A percentile compares a stretch with the other conserved stretches of the same genome.
Evolutionary conservation across 1,140 invertebrate genomes (phyloP).

Genomic region (Xylocopa sonorina): DNA sequence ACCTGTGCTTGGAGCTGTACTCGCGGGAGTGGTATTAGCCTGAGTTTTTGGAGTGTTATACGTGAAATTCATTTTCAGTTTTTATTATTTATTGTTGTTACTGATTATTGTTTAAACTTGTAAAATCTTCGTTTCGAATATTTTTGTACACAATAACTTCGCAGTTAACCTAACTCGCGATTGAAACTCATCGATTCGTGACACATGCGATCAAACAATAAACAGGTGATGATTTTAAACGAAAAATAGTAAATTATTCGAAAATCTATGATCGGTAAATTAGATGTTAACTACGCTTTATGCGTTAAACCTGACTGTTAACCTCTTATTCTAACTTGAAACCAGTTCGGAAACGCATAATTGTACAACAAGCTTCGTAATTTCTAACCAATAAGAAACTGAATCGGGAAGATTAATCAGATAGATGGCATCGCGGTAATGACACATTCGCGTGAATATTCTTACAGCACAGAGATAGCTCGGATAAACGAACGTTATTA

Average conservation of each 20-base stretch:
- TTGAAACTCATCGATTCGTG: not conserved
- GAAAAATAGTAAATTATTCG: not conserved
- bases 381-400: not conserved
- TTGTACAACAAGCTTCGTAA: not conserved
- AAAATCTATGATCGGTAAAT: no score
- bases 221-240: not conserved
- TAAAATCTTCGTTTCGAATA: not conserved
- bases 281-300: no score
- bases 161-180: not conserved
- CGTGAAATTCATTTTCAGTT: slow-evolving; percentile 73
- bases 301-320: not conserved
- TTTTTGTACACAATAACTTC: not conserved
- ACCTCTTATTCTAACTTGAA: not conserved
- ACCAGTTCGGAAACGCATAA: not conserved
- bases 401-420: not conserved
- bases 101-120: not conserved
- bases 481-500: not conserved
- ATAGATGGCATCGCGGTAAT: slow-evolving; percentile 5
- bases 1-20: slow-evolving; percentile 72
- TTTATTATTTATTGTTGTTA: slow-evolving; percentile 32
- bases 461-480: no score
- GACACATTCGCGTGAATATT: not conserved
- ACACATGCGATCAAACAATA: no score
- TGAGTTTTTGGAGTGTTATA: slow-evolving; percentile 72
- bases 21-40: slow-evolving; percentile 56